Conservation (phyloP, 1,140 invertebrate species). For the Procambarus clarkii region DNA sequence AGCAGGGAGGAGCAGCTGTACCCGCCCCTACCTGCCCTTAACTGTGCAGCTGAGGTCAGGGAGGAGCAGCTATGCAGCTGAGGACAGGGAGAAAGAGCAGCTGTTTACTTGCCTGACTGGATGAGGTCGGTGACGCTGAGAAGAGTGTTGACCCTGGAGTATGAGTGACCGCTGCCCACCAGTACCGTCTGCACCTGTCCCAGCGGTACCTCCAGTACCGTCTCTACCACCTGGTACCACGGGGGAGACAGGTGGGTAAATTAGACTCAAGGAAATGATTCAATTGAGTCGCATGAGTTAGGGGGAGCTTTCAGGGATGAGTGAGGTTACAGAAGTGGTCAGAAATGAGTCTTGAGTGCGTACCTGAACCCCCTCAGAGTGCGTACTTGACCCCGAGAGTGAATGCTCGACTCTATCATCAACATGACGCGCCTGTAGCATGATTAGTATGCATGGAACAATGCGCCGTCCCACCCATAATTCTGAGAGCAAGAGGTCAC, state of each 20-base stretch:
- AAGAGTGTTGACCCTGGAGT: slow-evolving; percentile 52
- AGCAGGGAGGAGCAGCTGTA: too few relatives aligned
- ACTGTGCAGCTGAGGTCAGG: too few relatives aligned
- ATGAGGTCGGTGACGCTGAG: slow-evolving; percentile 13
- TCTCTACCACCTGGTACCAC: slow-evolving; percentile 54
- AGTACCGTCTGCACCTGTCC: slow-evolving; percentile 58
- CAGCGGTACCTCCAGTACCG: slow-evolving; percentile 49
- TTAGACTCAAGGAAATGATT: not conserved
- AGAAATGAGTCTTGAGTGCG: too few relatives aligned
- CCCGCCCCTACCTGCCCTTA: too few relatives aligned
- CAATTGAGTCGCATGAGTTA: not conserved
- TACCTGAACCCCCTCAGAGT: too few relatives aligned
- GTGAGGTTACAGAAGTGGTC: not conserved
- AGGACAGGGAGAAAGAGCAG: not conserved
- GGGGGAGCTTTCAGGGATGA: not conserved
- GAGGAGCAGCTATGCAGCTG: too few relatives aligned
- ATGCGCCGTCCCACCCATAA: too few relatives aligned
- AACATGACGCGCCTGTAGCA: too few relatives aligned
- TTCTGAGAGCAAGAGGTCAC: too few relatives aligned
- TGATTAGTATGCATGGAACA: too few relatives aligned
- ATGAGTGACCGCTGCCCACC: slow-evolving; percentile 35
- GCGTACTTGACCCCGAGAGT: too few relatives aligned
- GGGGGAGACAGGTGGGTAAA: not conserved
- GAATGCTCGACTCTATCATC: too few relatives aligned
- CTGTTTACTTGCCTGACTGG: not conserved